Evolutionary conservation across 1,140 invertebrate genomes (phyloP).

Genomic region (Mycetomoellerius zeteki): DNA sequence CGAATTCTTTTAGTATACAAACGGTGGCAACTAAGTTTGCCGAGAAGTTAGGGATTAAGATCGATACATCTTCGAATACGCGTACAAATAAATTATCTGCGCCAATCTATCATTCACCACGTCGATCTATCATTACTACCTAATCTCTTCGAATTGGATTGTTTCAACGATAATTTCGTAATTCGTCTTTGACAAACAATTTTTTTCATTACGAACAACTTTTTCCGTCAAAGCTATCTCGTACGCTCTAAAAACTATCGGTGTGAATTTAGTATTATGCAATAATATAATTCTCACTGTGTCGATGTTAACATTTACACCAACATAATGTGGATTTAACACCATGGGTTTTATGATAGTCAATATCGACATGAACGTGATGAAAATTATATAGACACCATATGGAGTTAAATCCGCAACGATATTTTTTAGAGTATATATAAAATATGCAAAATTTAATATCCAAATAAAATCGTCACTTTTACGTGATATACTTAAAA

Average conservation of each 20-base stretch:
- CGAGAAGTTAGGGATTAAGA: conserved; percentile 24
- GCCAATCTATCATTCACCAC: neutral
- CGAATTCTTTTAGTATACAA: conserved; percentile 15
- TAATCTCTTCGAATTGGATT: neutral
- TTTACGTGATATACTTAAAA: too few species aligned
- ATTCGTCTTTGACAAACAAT: neutral
- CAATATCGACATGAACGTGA: too few species aligned
- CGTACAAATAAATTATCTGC: conserved; percentile 20
- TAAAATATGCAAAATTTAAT: neutral
- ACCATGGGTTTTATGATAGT: too few species aligned
- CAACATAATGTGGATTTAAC: too few species aligned
- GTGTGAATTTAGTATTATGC: too few species aligned
- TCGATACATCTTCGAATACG: conserved; percentile 26
- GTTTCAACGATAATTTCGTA: conserved; percentile 3
- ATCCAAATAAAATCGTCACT: neutral
- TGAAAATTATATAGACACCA: too few species aligned
- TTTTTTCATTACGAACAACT: neutral
- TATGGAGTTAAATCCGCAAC: too few species aligned
- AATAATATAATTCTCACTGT: too few species aligned
- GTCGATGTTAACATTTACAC: too few species aligned
- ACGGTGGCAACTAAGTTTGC: neutral
- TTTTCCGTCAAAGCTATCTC: neutral
- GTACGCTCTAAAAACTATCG: neutral
- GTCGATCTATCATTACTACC: conserved; percentile 4
- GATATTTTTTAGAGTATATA: too few species aligned